These are phyloP conservation scores for Megalonaias nervosa DNA, from an alignment of 1,140 invertebrate species.

Conservation along the genomic window DNA sequence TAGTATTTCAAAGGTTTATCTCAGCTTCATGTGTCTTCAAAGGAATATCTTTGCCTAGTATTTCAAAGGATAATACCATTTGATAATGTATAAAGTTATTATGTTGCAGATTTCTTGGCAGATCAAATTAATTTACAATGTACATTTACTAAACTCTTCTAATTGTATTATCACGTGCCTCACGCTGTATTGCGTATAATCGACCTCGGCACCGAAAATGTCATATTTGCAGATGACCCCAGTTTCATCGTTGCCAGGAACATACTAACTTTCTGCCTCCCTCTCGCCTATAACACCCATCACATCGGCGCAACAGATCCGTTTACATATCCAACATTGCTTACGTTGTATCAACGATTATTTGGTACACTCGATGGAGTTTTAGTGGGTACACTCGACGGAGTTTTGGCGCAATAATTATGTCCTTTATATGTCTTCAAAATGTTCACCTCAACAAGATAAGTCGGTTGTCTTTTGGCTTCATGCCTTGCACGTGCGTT, in stretches of 20 bases:
- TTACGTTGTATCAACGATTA: constrained; percentile 56
- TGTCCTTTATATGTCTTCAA: constrained; percentile 58
- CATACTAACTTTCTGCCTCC: constrained; percentile 59
- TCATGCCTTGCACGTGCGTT: constrained; percentile 54
- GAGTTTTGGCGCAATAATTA: constrained; percentile 42
- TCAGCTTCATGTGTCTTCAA: too few relatives aligned
- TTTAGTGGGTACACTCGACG: constrained; percentile 25
- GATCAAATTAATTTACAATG: too few relatives aligned
- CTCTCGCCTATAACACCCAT: not conserved
- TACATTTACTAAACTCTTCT: constrained; percentile 44
- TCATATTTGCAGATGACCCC: constrained; percentile 68
- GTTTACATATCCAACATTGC: constrained; percentile 68
- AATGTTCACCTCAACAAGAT: constrained; percentile 59
- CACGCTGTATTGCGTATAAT: constrained; percentile 53
- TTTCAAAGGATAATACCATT: too few relatives aligned
- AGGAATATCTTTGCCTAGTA: too few relatives aligned
- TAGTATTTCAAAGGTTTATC: too few relatives aligned
- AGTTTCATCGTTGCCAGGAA: constrained; percentile 64
- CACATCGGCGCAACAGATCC: constrained; percentile 68
- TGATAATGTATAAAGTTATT: too few relatives aligned
- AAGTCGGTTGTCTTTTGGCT: constrained; percentile 52
- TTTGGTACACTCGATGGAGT: constrained; percentile 27
- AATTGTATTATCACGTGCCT: constrained; percentile 54
- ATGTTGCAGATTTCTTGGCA: too few relatives aligned
- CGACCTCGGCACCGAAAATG: constrained; percentile 65